phyloP scores from a whole-genome alignment of 37 sponge, comb jelly and placozoan genomes.

The Geodia barretti region DNA sequence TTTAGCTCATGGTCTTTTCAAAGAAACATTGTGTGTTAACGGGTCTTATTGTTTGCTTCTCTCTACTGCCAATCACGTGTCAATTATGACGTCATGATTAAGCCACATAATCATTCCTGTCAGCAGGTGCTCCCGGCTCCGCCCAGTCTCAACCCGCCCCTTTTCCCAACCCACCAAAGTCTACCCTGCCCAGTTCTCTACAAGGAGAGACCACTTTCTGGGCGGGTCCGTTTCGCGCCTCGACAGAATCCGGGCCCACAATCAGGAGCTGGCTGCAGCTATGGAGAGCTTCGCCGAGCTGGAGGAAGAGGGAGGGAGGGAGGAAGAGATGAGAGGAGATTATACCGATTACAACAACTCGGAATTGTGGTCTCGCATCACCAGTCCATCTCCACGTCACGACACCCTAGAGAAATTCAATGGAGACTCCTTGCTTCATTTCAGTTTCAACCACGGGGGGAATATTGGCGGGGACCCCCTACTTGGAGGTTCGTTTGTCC shows the following conservation, averaged over 20 bases:
- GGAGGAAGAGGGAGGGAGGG: constrained; percentile 4
- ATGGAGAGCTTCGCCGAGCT: constrained; percentile 28
- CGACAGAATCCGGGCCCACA: constrained; percentile 23
- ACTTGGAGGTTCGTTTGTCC: constrained; percentile 71
- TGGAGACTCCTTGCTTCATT: constrained; percentile 68
- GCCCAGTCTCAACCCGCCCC: background rate
- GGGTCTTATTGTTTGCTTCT: too few relatives aligned
- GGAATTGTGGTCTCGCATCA: background rate
- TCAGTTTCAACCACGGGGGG: constrained; percentile 51
- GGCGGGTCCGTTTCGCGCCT: constrained; percentile 34
- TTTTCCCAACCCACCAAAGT: background rate
- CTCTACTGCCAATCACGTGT: too few relatives aligned
- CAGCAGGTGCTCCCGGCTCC: background rate
- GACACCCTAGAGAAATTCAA: constrained; percentile 36
- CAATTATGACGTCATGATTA: too few relatives aligned
- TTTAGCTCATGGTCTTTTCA: too few relatives aligned
- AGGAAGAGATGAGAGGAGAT: background rate
- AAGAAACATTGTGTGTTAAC: too few relatives aligned
- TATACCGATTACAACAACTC: background rate
- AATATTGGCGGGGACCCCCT: constrained; percentile 2
- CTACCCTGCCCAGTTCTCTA: constrained; percentile 41
- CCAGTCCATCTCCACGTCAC: background rate
- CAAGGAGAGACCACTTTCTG: constrained; percentile 22
- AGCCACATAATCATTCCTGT: background rate
- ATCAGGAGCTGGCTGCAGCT: constrained; percentile 5